phyloP scores from a whole-genome alignment of 1,140 invertebrate genomes.

The Drosophila mojavensis region DNA sequence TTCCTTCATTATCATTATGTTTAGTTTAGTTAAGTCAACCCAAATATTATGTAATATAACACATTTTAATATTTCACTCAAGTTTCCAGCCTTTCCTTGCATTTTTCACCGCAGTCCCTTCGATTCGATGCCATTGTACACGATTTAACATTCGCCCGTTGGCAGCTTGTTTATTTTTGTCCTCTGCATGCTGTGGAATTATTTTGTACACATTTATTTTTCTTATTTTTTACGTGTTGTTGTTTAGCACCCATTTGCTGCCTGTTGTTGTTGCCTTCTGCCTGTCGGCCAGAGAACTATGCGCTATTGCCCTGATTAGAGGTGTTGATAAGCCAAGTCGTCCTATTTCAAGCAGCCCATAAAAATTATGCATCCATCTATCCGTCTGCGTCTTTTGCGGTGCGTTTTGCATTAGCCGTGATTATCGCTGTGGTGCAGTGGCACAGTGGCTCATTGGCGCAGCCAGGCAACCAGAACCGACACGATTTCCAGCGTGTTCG shows the following conservation, averaged over 20 bases:
- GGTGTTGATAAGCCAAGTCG: slow-evolving; percentile 62
- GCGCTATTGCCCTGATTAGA: slow-evolving; percentile 67
- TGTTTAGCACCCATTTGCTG: slow-evolving; percentile 67
- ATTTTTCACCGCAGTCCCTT: no score
- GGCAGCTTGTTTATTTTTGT: slow-evolving; percentile 70
- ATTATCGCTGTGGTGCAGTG: slow-evolving; percentile 48
- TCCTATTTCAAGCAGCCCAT: slow-evolving; percentile 24
- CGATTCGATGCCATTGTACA: slow-evolving; percentile 41
- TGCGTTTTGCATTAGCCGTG: slow-evolving; percentile 53
- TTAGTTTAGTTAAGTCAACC: no score
- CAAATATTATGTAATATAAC: no score
- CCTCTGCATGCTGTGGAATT: slow-evolving; percentile 68
- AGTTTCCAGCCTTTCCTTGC: no score
- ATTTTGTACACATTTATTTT: slow-evolving; percentile 77
- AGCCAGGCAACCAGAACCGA: background rate
- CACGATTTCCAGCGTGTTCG: slow-evolving; percentile 28
- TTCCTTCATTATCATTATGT: no score
- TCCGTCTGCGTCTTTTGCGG: slow-evolving; percentile 21
- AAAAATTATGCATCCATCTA: slow-evolving; percentile 66
- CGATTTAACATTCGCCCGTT: slow-evolving; percentile 53
- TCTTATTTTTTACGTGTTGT: slow-evolving; percentile 36
- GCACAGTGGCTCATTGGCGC: background rate
- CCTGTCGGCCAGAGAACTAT: slow-evolving; percentile 47
- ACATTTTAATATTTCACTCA: no score
- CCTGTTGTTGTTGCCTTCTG: slow-evolving; percentile 26